A percentile compares a stretch with the other conserved stretches of the same genome.
Evolutionary conservation across 2,888 invertebrate genomes (phyloP).

Genomic region (Diaperis boleti): DNA sequence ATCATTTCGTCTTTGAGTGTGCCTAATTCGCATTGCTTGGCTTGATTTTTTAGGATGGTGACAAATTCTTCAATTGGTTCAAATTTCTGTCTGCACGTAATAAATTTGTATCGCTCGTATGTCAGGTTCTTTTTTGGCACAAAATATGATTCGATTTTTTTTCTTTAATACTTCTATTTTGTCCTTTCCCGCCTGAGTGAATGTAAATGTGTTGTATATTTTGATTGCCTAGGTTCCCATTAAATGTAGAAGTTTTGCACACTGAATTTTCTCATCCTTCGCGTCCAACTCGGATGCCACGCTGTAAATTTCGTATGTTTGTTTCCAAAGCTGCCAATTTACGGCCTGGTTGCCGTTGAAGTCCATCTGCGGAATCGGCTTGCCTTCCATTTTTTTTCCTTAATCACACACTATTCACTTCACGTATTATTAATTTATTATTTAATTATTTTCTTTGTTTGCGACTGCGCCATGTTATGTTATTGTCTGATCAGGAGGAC

Average conservation of each 20-base stretch:
- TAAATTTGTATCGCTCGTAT: conserved; percentile 27
- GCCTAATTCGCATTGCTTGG: conserved; percentile 32
- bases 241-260: conserved; percentile 43
- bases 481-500: too few species aligned
- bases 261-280: conserved; percentile 39
- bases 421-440: too few species aligned
- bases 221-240: conserved; percentile 49
- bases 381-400: neutral
- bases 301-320: conserved; percentile 47
- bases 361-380: neutral
- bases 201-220: conserved; percentile 48
- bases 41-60: conserved; percentile 26
- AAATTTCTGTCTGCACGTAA: conserved; percentile 7
- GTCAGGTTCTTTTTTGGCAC: too few species aligned
- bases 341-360: conserved; percentile 37
- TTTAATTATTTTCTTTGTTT: too few species aligned
- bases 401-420: too few species aligned
- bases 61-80: conserved; percentile 30
- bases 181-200: conserved; percentile 43
- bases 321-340: conserved; percentile 49
- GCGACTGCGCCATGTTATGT: too few species aligned
- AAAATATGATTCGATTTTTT: conserved; percentile 25
- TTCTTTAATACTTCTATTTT: conserved; percentile 38
- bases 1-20: conserved; percentile 21
- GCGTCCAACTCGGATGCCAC: conserved; percentile 46